phyloP scores from a whole-genome alignment of 1,140 invertebrate species.

The Asbolus verrucosus region DNA sequence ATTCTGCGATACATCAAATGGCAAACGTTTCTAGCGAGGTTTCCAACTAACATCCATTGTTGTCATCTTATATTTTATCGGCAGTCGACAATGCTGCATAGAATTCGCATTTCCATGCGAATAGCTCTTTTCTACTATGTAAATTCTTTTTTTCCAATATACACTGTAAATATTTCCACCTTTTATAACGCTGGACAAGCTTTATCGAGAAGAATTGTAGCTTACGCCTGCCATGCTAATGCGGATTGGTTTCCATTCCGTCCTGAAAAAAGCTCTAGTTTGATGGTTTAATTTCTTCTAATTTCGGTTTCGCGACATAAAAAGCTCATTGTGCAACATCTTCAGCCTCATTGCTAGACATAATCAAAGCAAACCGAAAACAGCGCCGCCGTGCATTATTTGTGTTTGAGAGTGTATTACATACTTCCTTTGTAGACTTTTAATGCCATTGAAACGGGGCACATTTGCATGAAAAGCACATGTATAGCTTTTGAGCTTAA shows the following conservation, averaged over 20 bases:
- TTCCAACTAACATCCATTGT: slow-evolving; percentile 62
- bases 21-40: slow-evolving; percentile 57
- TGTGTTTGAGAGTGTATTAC: slow-evolving; percentile 54
- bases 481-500: slow-evolving; percentile 52
- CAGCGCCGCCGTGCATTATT: slow-evolving; percentile 40
- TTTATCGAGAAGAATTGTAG: slow-evolving; percentile 55
- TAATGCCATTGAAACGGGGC: slow-evolving; percentile 52
- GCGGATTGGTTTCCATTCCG: neutral
- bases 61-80: slow-evolving; percentile 65
- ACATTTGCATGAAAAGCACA: slow-evolving; percentile 54
- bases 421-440: slow-evolving; percentile 50
- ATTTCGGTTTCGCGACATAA: neutral
- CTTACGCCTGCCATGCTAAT: slow-evolving; percentile 36
- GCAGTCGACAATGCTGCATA: slow-evolving; percentile 59
- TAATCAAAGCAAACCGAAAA: slow-evolving; percentile 7
- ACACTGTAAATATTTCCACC: slow-evolving; percentile 61
- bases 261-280: slow-evolving; percentile 9
- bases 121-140: slow-evolving; percentile 62
- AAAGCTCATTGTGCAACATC: slow-evolving; percentile 3
- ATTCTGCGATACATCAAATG: slow-evolving; percentile 60
- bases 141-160: slow-evolving; percentile 61
- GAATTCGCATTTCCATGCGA: slow-evolving; percentile 63
- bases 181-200: slow-evolving; percentile 55
- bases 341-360: neutral
- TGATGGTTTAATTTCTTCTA: slow-evolving; percentile 9